Conservation (phyloP, 2,797 vertebrate species). For the Enteromius paludinosus region DNA sequence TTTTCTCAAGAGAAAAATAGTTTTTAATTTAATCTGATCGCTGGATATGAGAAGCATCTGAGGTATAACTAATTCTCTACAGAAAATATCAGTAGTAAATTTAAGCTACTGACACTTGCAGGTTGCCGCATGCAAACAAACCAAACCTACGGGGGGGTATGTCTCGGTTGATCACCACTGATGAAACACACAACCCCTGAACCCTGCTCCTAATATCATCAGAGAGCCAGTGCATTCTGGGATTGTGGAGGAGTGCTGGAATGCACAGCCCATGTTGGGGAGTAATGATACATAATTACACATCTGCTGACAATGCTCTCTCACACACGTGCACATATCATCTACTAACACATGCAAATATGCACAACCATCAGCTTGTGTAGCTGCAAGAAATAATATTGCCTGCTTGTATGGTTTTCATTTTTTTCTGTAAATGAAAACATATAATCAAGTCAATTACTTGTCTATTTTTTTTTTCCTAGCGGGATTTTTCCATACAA, state of each 20-base stretch:
- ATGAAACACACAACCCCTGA: constrained; percentile 11
- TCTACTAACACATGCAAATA: constrained; percentile 28
- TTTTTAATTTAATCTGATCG: background rate
- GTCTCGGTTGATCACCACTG: background rate
- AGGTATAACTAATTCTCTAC: background rate
- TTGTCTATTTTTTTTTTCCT: constrained; percentile 1
- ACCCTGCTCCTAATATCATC: constrained; percentile 25
- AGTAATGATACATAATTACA: constrained; percentile 50
- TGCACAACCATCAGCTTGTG: constrained; percentile 10
- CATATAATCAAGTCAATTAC: constrained; percentile 1
- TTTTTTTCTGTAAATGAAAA: background rate
- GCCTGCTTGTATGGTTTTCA: background rate
- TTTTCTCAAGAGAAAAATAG: background rate
- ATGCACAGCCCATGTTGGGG: constrained; percentile 43
- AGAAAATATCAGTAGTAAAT: background rate
- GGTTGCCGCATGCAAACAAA: background rate
- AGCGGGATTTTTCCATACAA: background rate
- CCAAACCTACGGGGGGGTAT: constrained; percentile 1
- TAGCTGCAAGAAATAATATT: background rate
- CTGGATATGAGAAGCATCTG: background rate
- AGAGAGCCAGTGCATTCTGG: constrained; percentile 25
- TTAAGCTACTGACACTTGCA: background rate
- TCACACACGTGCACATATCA: constrained; percentile 28
- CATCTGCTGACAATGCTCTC: constrained; percentile 43
- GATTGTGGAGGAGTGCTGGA: constrained; percentile 41